These are phyloP conservation scores for Ochropacha duplaris DNA, from an alignment of 2,888 invertebrate genomes.

Conservation along the genomic window DNA sequence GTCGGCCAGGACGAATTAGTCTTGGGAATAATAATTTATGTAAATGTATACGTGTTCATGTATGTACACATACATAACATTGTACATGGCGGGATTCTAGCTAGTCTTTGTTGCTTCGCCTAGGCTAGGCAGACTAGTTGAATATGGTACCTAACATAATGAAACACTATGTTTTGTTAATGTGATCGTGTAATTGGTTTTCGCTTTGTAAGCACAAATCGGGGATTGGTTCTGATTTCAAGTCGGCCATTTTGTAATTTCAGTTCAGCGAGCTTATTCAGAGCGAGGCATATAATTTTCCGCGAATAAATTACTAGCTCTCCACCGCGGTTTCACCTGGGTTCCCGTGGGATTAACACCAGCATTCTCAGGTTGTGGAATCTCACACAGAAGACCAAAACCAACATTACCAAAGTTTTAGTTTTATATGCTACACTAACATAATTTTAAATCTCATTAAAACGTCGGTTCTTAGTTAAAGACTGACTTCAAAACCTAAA, in stretches of 20 bases:
- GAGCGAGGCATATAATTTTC: not conserved
- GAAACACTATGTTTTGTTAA: not conserved
- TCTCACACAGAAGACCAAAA: too few relatives aligned
- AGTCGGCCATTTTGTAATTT: slow-evolving; percentile 7
- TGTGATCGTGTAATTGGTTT: slow-evolving; percentile 1
- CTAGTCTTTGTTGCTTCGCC: slow-evolving; percentile 20
- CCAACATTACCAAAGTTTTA: too few relatives aligned
- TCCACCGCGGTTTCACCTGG: too few relatives aligned
- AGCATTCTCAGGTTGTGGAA: too few relatives aligned
- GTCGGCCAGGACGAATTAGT: slow-evolving; percentile 79
- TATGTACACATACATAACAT: slow-evolving; percentile 44
- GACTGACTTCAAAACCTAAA: too few relatives aligned
- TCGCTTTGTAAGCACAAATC: not conserved
- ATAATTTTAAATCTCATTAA: too few relatives aligned
- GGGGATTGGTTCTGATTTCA: slow-evolving; percentile 1
- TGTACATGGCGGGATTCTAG: slow-evolving; percentile 37
- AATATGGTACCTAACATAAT: slow-evolving; percentile 3
- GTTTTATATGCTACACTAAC: too few relatives aligned
- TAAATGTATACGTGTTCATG: slow-evolving; percentile 71
- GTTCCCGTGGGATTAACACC: too few relatives aligned
- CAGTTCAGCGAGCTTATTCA: not conserved
- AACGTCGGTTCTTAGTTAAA: too few relatives aligned
- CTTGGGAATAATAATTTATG: slow-evolving; percentile 81
- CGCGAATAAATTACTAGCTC: not conserved
- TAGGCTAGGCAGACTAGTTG: slow-evolving; percentile 23